phyloP scores from a whole-genome alignment of 2,113 vertebrate species.

The Atrichornis clamosus region DNA sequence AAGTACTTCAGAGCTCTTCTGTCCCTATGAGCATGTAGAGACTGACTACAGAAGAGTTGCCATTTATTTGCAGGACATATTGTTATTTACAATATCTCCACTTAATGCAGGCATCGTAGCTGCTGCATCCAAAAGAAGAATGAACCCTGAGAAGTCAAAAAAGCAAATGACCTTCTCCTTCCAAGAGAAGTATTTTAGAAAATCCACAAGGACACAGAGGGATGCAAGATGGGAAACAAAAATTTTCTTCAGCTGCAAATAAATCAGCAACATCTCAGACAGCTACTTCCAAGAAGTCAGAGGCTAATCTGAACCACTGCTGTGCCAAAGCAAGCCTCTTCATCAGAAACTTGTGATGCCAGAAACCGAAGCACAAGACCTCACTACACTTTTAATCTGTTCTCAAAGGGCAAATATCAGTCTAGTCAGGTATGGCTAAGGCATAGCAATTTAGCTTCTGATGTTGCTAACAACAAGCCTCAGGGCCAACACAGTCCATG shows the following conservation, averaged over 20 bases:
- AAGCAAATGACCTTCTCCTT: constrained; percentile 26
- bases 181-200: neutral
- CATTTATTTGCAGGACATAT: constrained; percentile 38
- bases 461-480: neutral
- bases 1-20: neutral
- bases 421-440: neutral
- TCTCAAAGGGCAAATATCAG: neutral
- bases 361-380: neutral
- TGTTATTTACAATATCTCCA: constrained; percentile 38
- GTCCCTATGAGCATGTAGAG: neutral
- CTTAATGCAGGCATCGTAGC: constrained; percentile 17
- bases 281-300: neutral
- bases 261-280: neutral
- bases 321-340: neutral
- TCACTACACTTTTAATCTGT: constrained; percentile 25
- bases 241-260: neutral
- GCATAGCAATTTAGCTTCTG: neutral
- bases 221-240: neutral
- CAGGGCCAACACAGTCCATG: neutral
- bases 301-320: neutral
- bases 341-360: neutral
- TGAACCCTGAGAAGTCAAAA: constrained; percentile 36
- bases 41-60: neutral
- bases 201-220: neutral
- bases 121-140: neutral